Evolutionary conservation across 2,888 invertebrate genomes (phyloP), one percentile per base, ranked within the genome.

Genomic region (Polydrusus cervinus): DNA sequence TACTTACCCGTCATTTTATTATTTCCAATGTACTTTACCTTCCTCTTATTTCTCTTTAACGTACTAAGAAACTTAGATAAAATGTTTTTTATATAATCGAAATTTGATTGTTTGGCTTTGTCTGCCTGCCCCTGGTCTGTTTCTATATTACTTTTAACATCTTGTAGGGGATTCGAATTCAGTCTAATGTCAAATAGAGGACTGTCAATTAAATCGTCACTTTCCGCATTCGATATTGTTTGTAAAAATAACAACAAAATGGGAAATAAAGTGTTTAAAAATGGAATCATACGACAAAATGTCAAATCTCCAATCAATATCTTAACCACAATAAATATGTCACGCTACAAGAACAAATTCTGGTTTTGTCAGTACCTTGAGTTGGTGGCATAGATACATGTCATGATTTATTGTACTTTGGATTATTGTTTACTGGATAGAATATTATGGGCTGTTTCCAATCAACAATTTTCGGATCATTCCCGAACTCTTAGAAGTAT

Each of bases 11-110:
- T 66, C 38, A 14, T 55, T 67, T 40, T 34, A 43, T 55, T 20
- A 3, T 1, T 14, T 20, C 16, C 30, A 45, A n/a, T n/a, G 10
- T 5, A 13, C 9, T 9, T 25, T 9, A 34, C 25, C 16, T 49
- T 72, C 8, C 72, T 49, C 18, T 72, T 72, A 8, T 60, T 61
- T 20, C 67, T 40, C 25, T 53, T 66, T 25, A 67, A 43, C 16
- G 65, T 74, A 34, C 71, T 71, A 18, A 78, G 38, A 73, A 78
- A 78, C 34, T 75, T 78, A 5, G 67, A 75, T 47, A 77, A 62
- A 38, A 75, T 57, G 16, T 72, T 14, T 25, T 72, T 75, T 11
- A 75, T 66, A 20, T 60, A 47, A 5, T 49, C 51, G 16, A 77
- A 60, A 69, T 69, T 74, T 9, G 69, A 38, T 10, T 45, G 8